Conservation (phyloP, 2,888 invertebrate genomes). For the Luperina testacea region DNA sequence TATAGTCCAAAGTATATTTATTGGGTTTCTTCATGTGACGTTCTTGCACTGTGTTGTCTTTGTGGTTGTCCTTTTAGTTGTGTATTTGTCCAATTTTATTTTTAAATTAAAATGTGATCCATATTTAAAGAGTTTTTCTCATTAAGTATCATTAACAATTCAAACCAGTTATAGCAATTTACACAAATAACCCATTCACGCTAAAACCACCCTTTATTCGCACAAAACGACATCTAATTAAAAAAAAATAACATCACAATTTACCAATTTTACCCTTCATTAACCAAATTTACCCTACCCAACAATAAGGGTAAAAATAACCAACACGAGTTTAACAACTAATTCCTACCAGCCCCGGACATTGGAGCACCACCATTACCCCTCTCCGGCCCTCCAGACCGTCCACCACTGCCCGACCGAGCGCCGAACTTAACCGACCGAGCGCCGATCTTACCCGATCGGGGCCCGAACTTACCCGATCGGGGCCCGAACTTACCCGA, state of each 20-base stretch:
- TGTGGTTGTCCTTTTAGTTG: conserved; percentile 6
- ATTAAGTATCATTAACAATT: background rate
- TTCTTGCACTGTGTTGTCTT: conserved; percentile 29
- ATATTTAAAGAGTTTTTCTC: background rate
- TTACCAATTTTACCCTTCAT: conserved; percentile 17
- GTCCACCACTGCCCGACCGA: conserved; percentile 72
- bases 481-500: conserved; percentile 71
- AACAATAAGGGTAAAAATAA: conserved; percentile 20
- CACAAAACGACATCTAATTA: background rate
- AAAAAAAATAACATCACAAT: background rate
- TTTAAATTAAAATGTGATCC: background rate
- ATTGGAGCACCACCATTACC: conserved; percentile 82
- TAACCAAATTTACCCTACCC: conserved; percentile 22
- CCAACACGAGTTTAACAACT: conserved; percentile 38
- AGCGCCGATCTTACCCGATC: conserved; percentile 74
- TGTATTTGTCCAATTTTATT: background rate
- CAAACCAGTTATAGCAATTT: background rate
- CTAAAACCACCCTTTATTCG: conserved; percentile 3
- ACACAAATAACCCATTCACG: conserved; percentile 3
- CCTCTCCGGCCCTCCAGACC: conserved; percentile 77
- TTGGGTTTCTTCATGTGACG: conserved; percentile 25
- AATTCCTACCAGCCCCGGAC: conserved; percentile 67
- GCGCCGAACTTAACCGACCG: conserved; percentile 71
- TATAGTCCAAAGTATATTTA: background rate
- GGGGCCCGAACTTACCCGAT: conserved; percentile 70